Percentiles rank a stretch among this genome's conserved stretches.
Evolutionary conservation across 2,888 invertebrate species (phyloP).

Genomic region (Spisula subtruncata): DNA sequence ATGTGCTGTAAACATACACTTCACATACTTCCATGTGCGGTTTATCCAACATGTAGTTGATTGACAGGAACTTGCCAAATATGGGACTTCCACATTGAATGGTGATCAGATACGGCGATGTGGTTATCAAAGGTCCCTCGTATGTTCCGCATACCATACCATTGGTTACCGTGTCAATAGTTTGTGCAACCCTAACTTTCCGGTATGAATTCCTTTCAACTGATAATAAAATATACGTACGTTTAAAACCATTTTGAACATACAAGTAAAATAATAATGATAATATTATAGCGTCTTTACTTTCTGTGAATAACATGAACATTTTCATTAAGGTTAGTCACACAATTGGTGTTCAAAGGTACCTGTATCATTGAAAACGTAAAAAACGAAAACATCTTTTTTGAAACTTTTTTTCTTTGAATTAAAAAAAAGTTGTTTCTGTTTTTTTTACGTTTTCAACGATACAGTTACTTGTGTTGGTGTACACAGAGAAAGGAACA

Average conservation of each 20-base stretch:
- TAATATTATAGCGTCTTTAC: too few species aligned
- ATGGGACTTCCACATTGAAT: neutral
- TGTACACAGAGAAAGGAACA: too few species aligned
- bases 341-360: too few species aligned
- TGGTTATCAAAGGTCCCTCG: neutral
- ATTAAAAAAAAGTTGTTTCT: too few species aligned
- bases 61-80: neutral
- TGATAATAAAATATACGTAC: neutral
- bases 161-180: neutral
- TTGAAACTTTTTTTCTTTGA: too few species aligned
- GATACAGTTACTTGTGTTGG: too few species aligned
- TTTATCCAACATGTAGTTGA: neutral
- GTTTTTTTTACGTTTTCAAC: too few species aligned
- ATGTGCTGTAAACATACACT: neutral
- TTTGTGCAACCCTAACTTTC: neutral
- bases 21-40: neutral
- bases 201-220: neutral
- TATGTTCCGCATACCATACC: neutral
- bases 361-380: too few species aligned
- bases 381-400: too few species aligned
- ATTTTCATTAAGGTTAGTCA: too few species aligned
- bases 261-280: neutral
- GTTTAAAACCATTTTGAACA: too few species aligned
- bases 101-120: neutral
- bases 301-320: too few species aligned